A percentile compares a stretch with the other conserved stretches of the same genome.
Conservation (phyloP, 2,888 invertebrate genomes). For the Noctua pronuba region DNA sequence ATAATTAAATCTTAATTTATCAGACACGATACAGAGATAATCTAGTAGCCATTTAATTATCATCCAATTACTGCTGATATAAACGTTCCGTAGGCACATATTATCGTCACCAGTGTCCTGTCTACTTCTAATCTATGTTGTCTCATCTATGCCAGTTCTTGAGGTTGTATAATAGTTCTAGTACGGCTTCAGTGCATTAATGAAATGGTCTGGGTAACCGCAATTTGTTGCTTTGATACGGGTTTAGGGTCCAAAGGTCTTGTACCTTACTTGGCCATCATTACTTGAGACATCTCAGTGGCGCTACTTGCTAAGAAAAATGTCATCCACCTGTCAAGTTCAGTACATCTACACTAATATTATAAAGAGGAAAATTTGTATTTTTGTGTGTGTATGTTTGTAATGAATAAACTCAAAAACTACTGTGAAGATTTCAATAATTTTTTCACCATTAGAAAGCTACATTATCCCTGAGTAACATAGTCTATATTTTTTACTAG, state of each 20-base stretch:
- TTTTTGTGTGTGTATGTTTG: no score
- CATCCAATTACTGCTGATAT: conserved; percentile 7
- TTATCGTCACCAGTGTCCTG: conserved; percentile 28
- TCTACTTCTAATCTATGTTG: conserved; percentile 45
- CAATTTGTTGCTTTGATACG: conserved; percentile 57
- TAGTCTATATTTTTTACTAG: no score
- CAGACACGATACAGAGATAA: conserved; percentile 15
- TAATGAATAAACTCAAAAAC: no score
- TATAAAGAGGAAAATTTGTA: no score
- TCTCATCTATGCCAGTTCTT: conserved; percentile 49
- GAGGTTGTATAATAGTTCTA: conserved; percentile 63
- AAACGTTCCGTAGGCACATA: conserved; percentile 48
- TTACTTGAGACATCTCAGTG: neutral
- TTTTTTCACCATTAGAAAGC: no score
- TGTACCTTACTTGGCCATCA: neutral
- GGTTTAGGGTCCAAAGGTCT: conserved; percentile 51
- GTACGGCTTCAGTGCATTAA: conserved; percentile 64
- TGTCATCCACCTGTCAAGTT: neutral
- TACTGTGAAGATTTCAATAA: no score
- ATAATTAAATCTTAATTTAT: conserved; percentile 47
- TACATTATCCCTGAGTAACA: no score
- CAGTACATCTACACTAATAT: no score
- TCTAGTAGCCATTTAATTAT: conserved; percentile 10
- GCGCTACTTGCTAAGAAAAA: neutral
- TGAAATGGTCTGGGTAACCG: conserved; percentile 63